phyloP scores from a whole-genome alignment of 2,888 invertebrate species.

The Sarcophaga rosellei region DNA sequence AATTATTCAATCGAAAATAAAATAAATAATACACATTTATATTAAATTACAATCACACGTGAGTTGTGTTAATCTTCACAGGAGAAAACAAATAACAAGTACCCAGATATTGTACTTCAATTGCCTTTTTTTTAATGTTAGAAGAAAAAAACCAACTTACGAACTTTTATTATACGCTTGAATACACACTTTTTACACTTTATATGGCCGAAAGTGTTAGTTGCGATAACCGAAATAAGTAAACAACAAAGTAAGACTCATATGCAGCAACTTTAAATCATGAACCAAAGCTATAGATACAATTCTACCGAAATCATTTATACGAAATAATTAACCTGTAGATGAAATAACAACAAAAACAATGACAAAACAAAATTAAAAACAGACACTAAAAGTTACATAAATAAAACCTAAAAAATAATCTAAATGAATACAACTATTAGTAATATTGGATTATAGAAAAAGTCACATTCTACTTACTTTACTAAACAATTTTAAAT shows the following conservation, averaged over 20 bases:
- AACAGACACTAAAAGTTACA: slow-evolving; percentile 22
- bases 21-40: slow-evolving; percentile 25
- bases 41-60: slow-evolving; percentile 33
- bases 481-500: background rate
- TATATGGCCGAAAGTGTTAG: background rate
- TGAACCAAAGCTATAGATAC: slow-evolving; percentile 23
- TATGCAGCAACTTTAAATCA: slow-evolving; percentile 38
- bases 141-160: background rate
- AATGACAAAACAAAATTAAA: slow-evolving; percentile 1
- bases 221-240: slow-evolving; percentile 24
- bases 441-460: slow-evolving; percentile 10
- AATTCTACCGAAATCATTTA: slow-evolving; percentile 23
- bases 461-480: slow-evolving; percentile 28
- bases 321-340: slow-evolving; percentile 23
- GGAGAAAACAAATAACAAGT: too few species aligned
- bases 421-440: background rate
- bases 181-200: background rate
- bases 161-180: background rate
- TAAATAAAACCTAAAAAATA: slow-evolving; percentile 22
- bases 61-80: too few species aligned
- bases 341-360: slow-evolving; percentile 25
- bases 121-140: too few species aligned
- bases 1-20: background rate
- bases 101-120: too few species aligned
- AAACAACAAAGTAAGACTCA: slow-evolving; percentile 34